Percentiles rank a stretch among this genome's conserved stretches.
Conservation (phyloP, 2,113 vertebrate genomes). For the Charadrius vociferus region DNA sequence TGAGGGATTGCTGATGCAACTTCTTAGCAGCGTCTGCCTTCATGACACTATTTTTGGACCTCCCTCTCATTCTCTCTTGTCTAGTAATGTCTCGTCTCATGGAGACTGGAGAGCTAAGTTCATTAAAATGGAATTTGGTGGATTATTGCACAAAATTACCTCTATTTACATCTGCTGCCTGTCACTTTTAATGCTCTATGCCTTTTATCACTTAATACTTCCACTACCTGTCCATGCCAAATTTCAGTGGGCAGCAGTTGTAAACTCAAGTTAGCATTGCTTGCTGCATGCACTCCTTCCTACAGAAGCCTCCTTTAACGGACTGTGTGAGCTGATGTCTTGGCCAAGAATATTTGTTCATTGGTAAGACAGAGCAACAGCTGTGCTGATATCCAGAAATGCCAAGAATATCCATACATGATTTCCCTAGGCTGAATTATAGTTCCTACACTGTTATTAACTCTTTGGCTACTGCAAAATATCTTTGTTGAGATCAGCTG, state of each 20-base stretch:
- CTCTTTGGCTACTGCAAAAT: not conserved
- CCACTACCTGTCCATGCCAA: constrained; percentile 48
- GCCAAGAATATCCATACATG: not conserved
- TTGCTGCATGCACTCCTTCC: not conserved
- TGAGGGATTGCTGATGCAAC: not conserved
- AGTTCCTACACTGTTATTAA: not conserved
- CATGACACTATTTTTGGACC: constrained; percentile 13
- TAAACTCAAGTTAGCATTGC: not conserved
- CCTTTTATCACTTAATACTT: constrained; percentile 69
- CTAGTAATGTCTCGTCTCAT: not conserved
- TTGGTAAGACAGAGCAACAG: not conserved
- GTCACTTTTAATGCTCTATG: constrained; percentile 57
- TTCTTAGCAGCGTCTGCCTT: constrained; percentile 27
- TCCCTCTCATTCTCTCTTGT: not conserved
- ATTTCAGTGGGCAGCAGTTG: constrained; percentile 55
- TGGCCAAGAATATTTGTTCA: not conserved
- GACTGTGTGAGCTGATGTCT: not conserved
- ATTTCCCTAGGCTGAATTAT: not conserved
- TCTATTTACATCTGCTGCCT: constrained; percentile 64
- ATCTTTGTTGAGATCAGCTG: not conserved
- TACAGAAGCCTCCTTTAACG: not conserved
- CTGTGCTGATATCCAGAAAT: not conserved
- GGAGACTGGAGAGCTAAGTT: constrained; percentile 48
- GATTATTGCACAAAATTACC: constrained; percentile 56
- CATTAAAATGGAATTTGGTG: constrained; percentile 62